phyloP scores from a whole-genome alignment of 2,113 vertebrate species.

The Macquaria ambigua region DNA sequence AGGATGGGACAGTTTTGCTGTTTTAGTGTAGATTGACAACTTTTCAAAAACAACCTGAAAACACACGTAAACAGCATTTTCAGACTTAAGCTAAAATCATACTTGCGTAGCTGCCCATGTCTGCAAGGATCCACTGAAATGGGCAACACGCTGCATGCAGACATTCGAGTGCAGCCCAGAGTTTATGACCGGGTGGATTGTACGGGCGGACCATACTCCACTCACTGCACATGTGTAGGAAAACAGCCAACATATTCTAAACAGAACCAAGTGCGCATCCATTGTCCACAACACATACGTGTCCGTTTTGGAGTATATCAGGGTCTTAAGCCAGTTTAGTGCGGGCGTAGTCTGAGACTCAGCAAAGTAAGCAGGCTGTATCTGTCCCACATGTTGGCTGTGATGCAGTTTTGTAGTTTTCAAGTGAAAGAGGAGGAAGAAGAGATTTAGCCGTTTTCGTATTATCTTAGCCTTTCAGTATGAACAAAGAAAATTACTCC shows the following conservation, averaged over 20 bases:
- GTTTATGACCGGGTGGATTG: background rate
- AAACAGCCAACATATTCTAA: background rate
- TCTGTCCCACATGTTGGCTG: background rate
- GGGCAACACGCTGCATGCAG: no score
- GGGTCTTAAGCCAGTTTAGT: background rate
- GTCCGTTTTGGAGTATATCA: background rate
- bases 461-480: no score
- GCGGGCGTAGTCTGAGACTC: background rate
- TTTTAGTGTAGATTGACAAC: background rate
- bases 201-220: background rate
- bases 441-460: no score
- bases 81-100: background rate
- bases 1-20: background rate
- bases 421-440: no score
- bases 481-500: no score
- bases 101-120: background rate
- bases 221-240: conserved; percentile 11
- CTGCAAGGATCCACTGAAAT: background rate
- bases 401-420: no score
- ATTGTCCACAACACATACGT: background rate
- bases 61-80: background rate
- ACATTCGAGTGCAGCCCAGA: background rate
- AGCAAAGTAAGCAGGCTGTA: conserved; percentile 2
- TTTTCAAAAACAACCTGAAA: background rate
- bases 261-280: background rate